These are phyloP conservation scores for Drosophila mettleri DNA, from an alignment of 2,888 invertebrate species.

Conservation along the genomic window DNA sequence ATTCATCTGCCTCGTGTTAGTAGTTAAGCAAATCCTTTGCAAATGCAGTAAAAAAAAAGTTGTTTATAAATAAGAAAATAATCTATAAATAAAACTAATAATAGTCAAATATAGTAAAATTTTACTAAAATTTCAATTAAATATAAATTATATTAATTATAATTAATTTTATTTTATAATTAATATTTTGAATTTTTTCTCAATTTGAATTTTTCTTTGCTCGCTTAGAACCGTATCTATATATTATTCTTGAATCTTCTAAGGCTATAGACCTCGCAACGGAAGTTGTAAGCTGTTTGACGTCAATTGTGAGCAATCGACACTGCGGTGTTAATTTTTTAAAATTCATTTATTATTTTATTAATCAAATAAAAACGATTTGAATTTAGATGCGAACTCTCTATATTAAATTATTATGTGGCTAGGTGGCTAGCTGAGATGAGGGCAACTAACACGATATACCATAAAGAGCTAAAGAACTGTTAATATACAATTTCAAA, in stretches of 20 bases:
- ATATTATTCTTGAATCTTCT: not conserved
- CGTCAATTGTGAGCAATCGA: conserved; percentile 54
- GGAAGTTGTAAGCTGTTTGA: conserved; percentile 45
- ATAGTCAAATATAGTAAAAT: too few species aligned
- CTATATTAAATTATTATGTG: not conserved
- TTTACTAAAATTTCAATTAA: too few species aligned
- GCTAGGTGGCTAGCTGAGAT: too few species aligned
- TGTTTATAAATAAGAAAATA: too few species aligned
- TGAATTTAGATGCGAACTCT: conserved; percentile 1
- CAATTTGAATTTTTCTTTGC: too few species aligned
- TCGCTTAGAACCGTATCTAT: not conserved
- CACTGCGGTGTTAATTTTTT: conserved; percentile 52
- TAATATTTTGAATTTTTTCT: too few species aligned
- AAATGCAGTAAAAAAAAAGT: too few species aligned
- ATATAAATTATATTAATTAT: too few species aligned
- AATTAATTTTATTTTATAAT: too few species aligned
- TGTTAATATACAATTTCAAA: too few species aligned
- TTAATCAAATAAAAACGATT: conserved; percentile 36
- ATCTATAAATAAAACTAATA: too few species aligned
- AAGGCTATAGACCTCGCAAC: conserved; percentile 19
- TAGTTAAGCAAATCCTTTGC: not conserved
- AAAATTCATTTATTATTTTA: conserved; percentile 62
- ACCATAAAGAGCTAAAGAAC: not conserved
- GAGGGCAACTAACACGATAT: not conserved
- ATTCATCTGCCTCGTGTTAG: not conserved